phyloP scores from a whole-genome alignment of 2,113 vertebrate species.

The Ceyx melanurus region DNA sequence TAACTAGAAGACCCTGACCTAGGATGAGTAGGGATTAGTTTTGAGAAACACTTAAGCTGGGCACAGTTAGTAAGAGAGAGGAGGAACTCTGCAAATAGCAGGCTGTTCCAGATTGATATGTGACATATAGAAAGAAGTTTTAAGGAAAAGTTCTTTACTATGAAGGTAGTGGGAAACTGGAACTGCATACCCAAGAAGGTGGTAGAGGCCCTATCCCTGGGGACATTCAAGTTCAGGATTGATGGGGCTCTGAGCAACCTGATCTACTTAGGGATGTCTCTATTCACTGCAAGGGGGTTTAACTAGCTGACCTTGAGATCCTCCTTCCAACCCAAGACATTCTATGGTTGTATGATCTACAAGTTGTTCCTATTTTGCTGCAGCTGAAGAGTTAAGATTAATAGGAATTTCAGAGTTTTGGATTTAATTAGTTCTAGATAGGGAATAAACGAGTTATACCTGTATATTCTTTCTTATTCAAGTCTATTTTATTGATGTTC shows the following conservation, averaged over 20 bases:
- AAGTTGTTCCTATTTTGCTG: not conserved
- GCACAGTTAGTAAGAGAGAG: not conserved
- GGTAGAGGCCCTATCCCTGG: no score
- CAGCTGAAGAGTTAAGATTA: not conserved
- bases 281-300: no score
- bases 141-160: no score
- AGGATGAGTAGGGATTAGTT: not conserved
- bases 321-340: no score
- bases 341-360: not conserved
- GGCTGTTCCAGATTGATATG: not conserved
- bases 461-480: not conserved
- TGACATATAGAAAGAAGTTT: not conserved
- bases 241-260: no score
- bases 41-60: not conserved
- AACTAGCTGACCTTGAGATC: no score
- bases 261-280: no score
- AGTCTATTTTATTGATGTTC: not conserved
- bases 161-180: no score
- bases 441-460: not conserved
- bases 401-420: not conserved
- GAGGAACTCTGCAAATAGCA: accelerated
- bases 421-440: not conserved
- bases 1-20: not conserved
- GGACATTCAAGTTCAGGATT: no score
- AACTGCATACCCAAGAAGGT: no score